Base-by-base conservation (phyloP, 2,888 invertebrate genomes). In the Hyposoter dolosus region DNA sequence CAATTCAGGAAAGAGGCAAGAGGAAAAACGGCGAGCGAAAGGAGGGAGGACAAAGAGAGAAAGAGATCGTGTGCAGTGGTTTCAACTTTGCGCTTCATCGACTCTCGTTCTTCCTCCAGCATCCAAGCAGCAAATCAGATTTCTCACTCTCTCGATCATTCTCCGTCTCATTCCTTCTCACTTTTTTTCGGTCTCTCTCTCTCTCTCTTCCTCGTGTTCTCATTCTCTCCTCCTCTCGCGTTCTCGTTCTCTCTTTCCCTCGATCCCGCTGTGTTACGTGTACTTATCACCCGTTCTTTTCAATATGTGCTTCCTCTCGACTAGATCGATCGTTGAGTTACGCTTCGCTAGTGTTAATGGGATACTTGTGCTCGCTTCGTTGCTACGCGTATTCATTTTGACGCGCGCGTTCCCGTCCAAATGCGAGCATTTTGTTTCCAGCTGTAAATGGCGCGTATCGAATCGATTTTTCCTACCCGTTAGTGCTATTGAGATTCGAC, bases 361-460 rank as follows among this genome's bases (percentile, higher is more conserved):
- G 79, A 71, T 79, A 79, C 63, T 71, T 71, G 71, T 71, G 63
- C 60, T 71, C 71, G 79, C 47, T 71, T 47, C 79, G 71, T 23
- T 60, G 79, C 47, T 69, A 40, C 71, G 79, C 71, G 60, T 71
- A 71, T 79, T 60, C 79, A 45, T 45, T 63, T 77, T 35, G 35
- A 66, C 35, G 40, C 40, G 63, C 68, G 60, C 32, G 7, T 63
- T 32, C n/a, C 12, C 45, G 19, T 17, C 63, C 10, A 63, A 63
- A 56, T 17, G 23, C 75, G 63, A 63, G 43, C n/a, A 45, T 75
- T 66, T 60, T 47, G 35, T 47, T 71, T 35, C 47, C 68, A 63
- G 50, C 78, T 82, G 82, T 74, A 85, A 85, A 85, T 85, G 78
- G 82, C 78, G 68, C 85, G 85, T 82, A 75, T 78, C 85, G 10